A percentile compares a stretch with the other conserved stretches of the same genome.
phyloP scores from a whole-genome alignment of 2,797 vertebrate species.

The Sebastes cheni region DNA sequence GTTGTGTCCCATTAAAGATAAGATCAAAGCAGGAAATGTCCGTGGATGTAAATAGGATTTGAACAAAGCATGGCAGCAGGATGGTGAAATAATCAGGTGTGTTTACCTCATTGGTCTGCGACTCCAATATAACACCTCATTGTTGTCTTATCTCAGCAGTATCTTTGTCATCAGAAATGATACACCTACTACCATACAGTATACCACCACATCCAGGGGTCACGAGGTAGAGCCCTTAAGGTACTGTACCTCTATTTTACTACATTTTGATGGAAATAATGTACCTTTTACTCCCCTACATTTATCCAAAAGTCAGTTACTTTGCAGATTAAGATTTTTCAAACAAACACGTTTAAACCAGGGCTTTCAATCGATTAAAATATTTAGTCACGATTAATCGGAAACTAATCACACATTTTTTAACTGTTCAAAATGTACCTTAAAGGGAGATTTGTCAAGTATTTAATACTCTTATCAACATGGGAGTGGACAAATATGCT shows the following conservation, averaged over 20 bases:
- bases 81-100: not conserved
- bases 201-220: not conserved
- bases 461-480: too few species aligned
- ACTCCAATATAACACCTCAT: not conserved
- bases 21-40: not conserved
- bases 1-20: conserved; percentile 20
- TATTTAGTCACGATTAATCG: too few species aligned
- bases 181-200: not conserved
- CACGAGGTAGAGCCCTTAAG: not conserved
- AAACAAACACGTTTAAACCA: not conserved
- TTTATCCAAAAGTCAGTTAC: not conserved
- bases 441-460: too few species aligned
- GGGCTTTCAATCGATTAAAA: too few species aligned
- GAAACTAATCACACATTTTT: too few species aligned
- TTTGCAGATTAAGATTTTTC: not conserved
- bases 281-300: not conserved
- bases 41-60: not conserved
- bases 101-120: not conserved
- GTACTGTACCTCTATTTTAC: not conserved
- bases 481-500: too few species aligned
- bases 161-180: not conserved
- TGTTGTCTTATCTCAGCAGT: not conserved
- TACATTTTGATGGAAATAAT: not conserved
- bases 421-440: too few species aligned
- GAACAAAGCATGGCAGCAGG: conserved; percentile 1